A percentile compares a stretch with the other conserved stretches of the same genome.
Conservation (phyloP, 2,113 vertebrate genomes). For the Psittacara wagleri region DNA sequence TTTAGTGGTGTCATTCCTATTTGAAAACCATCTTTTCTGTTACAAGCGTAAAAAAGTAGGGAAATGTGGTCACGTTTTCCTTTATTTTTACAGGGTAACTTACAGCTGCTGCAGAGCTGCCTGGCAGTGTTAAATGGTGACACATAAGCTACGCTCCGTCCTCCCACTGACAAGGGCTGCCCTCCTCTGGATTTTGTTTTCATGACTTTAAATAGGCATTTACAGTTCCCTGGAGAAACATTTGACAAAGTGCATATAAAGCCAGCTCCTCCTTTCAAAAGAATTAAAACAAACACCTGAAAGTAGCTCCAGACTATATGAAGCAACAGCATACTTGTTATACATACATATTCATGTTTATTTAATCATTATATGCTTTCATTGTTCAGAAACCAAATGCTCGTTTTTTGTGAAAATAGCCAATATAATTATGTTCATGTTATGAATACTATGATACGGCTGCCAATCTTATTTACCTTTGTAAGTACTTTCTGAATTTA, state of each 20-base stretch:
- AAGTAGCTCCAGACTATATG: conserved; percentile 43
- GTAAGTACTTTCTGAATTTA: conserved; percentile 75
- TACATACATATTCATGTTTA: conserved; percentile 58
- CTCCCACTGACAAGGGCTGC: conserved; percentile 81
- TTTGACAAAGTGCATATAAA: conserved; percentile 71
- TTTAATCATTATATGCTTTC: conserved; percentile 72
- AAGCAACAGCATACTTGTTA: conserved; percentile 61
- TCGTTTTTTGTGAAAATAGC: conserved; percentile 75
- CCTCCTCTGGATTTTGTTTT: conserved; percentile 77
- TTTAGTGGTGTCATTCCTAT: neutral
- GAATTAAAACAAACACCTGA: conserved; percentile 21
- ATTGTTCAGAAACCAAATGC: conserved; percentile 77
- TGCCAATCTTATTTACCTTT: conserved; percentile 79
- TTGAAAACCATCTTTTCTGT: neutral
- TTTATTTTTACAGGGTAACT: conserved; percentile 85
- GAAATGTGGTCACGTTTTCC: conserved; percentile 4
- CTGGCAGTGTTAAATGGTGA: conserved; percentile 92
- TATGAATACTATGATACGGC: conserved; percentile 72
- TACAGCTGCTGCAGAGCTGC: conserved; percentile 96
- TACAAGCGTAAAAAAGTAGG: neutral
- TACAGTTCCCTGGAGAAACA: conserved; percentile 70
- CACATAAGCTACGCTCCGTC: conserved; percentile 80
- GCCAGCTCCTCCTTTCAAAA: conserved; percentile 69
- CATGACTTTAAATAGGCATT: conserved; percentile 68
- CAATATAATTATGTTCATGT: conserved; percentile 76